phyloP scores from a whole-genome alignment of 2,113 vertebrate genomes.

The Procavia capensis region DNA sequence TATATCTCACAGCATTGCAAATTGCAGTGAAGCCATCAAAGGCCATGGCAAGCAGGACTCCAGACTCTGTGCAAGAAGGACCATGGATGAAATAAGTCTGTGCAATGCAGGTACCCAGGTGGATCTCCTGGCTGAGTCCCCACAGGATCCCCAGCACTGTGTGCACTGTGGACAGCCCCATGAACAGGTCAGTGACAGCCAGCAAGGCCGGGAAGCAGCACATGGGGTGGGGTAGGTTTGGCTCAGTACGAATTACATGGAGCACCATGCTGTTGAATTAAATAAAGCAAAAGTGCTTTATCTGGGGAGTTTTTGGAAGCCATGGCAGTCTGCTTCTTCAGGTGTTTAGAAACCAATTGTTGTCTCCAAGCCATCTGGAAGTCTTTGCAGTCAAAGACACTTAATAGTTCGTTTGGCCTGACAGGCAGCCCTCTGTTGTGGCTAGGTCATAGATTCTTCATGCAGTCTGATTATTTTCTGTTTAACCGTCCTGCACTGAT shows the following conservation, averaged over 20 bases:
- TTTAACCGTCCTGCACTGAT: no score
- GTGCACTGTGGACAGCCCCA: constrained; percentile 62
- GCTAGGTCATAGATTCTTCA: no score
- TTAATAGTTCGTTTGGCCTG: no score
- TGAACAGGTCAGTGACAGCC: constrained; percentile 59
- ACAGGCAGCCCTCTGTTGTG: no score
- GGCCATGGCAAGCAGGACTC: constrained; percentile 60
- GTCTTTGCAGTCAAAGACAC: no score
- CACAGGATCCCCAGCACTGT: constrained; percentile 69
- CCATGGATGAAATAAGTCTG: constrained; percentile 72
- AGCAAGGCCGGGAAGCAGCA: constrained; percentile 66
- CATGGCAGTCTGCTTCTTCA: no score
- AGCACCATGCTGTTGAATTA: constrained; percentile 71
- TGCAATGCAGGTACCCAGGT: constrained; percentile 63
- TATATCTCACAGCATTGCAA: constrained; percentile 64
- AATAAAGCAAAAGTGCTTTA: no score
- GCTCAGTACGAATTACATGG: constrained; percentile 52
- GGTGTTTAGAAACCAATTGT: no score
- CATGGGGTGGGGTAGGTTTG: constrained; percentile 70
- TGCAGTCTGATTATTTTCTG: no score
- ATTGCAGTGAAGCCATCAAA: constrained; percentile 71
- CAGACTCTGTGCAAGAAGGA: constrained; percentile 51
- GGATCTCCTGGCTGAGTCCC: constrained; percentile 56
- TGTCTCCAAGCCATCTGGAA: no score
- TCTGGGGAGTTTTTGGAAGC: no score